Evolutionary conservation across 2,888 invertebrate genomes (phyloP), one percentile per base, ranked within the genome.

Genomic region (Aporophyla nigra): DNA sequence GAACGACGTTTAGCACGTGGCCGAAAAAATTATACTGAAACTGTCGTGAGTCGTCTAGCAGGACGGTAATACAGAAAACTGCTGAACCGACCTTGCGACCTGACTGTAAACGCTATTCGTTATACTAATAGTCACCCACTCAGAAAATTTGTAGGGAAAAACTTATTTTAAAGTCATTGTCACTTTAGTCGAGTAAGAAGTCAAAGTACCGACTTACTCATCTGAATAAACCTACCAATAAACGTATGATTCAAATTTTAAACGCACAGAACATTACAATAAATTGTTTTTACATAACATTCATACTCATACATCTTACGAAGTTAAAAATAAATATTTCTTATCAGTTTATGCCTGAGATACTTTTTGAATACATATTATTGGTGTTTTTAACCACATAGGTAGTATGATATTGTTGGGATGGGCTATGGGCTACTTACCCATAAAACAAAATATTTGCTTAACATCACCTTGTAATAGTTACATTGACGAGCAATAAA

Each of bases 1-100:
- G 96, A 94, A 93, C 91, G 91, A 93, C 86, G 89, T 84, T 88
- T 84, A 92, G 90, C 94, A 93, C 94, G 95, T 94, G 95, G 90
- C 90, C 92, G 90, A 94, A 95, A 77, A 95, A 93, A 90, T 14
- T 81, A 56, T 68, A 88, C 94, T 94, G 93, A 94, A 94, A 93
- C 91, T 88, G 85, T 88, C 33, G 33, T 33, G 33, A 33, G 33
- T 33, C 85, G 88, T 85, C 87, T 88, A 90, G 63, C 53, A 73
- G 73, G 72, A 80, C 71, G 77, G 62, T 73, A 78, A 77, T 78
- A 69, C 71, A 54, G 82, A 83, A 88, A 85, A 89, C 67, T 81
- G 62, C 74, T 77, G 68, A 80, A 69, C 71, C 77, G 80, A 79
- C 85, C 83, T 81, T 77, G 82, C 70, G 80, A 67, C 76, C 82